Conservation (phyloP, 2,113 vertebrate species). For the Mesitornis unicolor region DNA sequence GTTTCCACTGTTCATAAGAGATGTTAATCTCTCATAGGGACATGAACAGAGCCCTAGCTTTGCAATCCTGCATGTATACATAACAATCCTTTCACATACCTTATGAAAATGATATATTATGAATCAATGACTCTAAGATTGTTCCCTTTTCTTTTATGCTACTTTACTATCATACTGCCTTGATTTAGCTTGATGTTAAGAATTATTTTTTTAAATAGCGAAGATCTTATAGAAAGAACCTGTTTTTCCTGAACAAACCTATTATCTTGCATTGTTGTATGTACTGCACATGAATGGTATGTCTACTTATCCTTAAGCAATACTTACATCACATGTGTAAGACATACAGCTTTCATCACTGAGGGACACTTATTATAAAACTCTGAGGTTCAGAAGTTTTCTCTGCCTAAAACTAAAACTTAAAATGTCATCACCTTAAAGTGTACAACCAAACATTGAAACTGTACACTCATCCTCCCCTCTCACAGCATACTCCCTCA, state of each 20-base stretch:
- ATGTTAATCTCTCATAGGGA: neutral
- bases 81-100: neutral
- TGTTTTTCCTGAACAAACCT: neutral
- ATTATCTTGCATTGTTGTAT: neutral
- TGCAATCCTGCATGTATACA: neutral
- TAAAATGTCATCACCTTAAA: neutral
- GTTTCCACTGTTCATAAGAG: neutral
- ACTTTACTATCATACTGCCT: neutral
- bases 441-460: neutral
- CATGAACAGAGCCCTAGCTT: neutral
- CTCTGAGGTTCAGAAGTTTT: neutral
- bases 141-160: neutral
- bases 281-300: neutral
- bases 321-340: neutral
- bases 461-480: neutral
- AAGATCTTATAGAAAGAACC: neutral
- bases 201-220: neutral
- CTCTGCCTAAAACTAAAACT: neutral
- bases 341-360: neutral
- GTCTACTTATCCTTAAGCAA: neutral
- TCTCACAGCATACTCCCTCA: neutral
- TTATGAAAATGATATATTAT: neutral
- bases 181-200: neutral
- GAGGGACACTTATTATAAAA: neutral
- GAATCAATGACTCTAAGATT: neutral